Evolutionary conservation across 2,113 vertebrate genomes (phyloP).

Genomic region (Albula goreensis): DNA sequence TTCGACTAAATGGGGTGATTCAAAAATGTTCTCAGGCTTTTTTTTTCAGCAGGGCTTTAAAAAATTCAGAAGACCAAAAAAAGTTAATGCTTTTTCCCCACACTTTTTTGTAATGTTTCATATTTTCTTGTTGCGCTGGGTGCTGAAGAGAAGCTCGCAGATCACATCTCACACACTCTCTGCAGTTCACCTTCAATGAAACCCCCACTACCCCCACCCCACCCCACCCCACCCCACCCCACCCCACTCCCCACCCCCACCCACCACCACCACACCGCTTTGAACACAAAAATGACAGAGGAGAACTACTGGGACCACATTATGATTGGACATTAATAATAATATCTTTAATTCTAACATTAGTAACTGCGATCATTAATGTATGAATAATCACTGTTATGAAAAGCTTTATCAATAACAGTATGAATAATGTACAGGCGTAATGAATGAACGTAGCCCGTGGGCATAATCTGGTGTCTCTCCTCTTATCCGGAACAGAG

Average conservation of each 20-base stretch:
- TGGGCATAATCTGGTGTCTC: slow-evolving; percentile 79
- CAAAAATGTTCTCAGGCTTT: too few relatives aligned
- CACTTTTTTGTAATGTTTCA: too few relatives aligned
- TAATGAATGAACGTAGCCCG: slow-evolving; percentile 87
- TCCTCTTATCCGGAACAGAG: slow-evolving; percentile 76
- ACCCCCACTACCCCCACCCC: not conserved
- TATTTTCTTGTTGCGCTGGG: too few relatives aligned
- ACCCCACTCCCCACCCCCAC: not conserved
- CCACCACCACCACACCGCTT: slow-evolving; percentile 16
- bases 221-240: not conserved
- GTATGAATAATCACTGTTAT: slow-evolving; percentile 86
- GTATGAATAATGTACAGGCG: slow-evolving; percentile 83
- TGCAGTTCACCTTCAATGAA: slow-evolving; percentile 21
- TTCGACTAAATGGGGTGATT: too few relatives aligned
- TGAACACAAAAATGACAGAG: slow-evolving; percentile 36
- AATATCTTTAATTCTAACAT: slow-evolving; percentile 77
- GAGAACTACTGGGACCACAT: slow-evolving; percentile 45
- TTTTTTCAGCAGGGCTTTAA: too few relatives aligned
- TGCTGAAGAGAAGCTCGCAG: not conserved
- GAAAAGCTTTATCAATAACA: slow-evolving; percentile 88
- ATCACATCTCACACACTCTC: not conserved
- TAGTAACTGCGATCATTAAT: slow-evolving; percentile 80
- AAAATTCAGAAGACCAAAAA: too few relatives aligned
- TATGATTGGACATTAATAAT: slow-evolving; percentile 76
- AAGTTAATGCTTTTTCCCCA: too few relatives aligned